A percentile compares a stretch with the other conserved stretches of the same genome.
Conservation (phyloP, 2,113 vertebrate species). For the Thamnaconus septentrionalis region DNA sequence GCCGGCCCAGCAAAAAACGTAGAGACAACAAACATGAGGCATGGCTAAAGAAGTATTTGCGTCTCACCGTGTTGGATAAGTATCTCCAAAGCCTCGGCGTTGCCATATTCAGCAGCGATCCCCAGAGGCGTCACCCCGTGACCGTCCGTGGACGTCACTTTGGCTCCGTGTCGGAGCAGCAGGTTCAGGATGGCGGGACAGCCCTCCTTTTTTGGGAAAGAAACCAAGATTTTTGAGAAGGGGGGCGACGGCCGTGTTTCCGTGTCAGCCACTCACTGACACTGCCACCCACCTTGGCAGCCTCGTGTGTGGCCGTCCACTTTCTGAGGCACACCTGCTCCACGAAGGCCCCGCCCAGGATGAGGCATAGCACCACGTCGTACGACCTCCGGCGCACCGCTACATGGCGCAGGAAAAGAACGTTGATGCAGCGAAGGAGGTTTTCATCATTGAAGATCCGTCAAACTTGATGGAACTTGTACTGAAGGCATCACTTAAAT, state of each 20-base stretch:
- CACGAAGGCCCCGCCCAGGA: conserved; percentile 79
- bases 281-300: conserved; percentile 73
- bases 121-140: conserved; percentile 85
- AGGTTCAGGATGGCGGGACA: conserved; percentile 76
- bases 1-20: too few species aligned
- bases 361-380: conserved; percentile 77
- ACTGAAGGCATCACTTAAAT: too few species aligned
- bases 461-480: too few species aligned
- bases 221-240: not conserved
- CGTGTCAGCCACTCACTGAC: not conserved
- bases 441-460: not conserved
- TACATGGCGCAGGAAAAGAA: conserved; percentile 44
- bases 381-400: conserved; percentile 79
- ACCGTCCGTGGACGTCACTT: conserved; percentile 67
- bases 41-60: too few species aligned
- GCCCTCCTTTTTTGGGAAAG: conserved; percentile 61
- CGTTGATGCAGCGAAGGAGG: not conserved
- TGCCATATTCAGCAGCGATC: conserved; percentile 80
- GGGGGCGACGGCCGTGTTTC: not conserved
- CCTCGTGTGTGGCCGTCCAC: conserved; percentile 86
- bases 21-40: not conserved
- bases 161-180: conserved; percentile 81
- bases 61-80: conserved; percentile 81
- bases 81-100: conserved; percentile 80
- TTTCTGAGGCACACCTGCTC: conserved; percentile 80